These are phyloP conservation scores for Gambelia wislizenii DNA, from an alignment of 2,797 vertebrate species.

Conservation along the genomic window DNA sequence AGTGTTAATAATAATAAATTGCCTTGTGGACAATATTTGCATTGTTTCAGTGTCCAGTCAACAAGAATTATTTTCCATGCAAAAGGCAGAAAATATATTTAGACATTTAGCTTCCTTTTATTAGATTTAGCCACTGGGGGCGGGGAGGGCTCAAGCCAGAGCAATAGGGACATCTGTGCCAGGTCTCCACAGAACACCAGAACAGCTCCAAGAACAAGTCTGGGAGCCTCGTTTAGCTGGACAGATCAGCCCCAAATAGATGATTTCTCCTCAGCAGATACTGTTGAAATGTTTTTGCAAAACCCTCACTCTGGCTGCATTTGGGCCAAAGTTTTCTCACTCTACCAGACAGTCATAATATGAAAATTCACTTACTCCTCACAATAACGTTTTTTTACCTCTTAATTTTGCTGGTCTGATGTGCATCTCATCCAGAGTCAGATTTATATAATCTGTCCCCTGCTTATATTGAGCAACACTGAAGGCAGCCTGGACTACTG, in stretches of 20 bases:
- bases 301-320: background rate
- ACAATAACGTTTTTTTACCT: background rate
- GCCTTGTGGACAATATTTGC: background rate
- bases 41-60: background rate
- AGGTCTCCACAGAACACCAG: background rate
- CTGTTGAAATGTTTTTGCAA: background rate
- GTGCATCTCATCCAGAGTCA: background rate
- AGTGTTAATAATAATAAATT: background rate
- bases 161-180: background rate
- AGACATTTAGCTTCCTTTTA: background rate
- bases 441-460: background rate
- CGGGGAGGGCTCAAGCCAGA: background rate
- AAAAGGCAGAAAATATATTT: constrained; percentile 4
- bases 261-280: background rate
- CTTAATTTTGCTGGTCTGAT: background rate
- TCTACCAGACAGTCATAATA: background rate
- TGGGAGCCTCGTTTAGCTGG: background rate
- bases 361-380: background rate
- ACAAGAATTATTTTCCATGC: background rate
- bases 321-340: background rate
- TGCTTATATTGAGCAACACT: background rate
- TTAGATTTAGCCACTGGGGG: constrained; percentile 3
- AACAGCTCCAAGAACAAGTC: background rate
- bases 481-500: background rate
- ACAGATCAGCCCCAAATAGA: background rate